Base-by-base conservation (phyloP, 1,140 invertebrate species). In the Zaprionus kolodkinae region DNA sequence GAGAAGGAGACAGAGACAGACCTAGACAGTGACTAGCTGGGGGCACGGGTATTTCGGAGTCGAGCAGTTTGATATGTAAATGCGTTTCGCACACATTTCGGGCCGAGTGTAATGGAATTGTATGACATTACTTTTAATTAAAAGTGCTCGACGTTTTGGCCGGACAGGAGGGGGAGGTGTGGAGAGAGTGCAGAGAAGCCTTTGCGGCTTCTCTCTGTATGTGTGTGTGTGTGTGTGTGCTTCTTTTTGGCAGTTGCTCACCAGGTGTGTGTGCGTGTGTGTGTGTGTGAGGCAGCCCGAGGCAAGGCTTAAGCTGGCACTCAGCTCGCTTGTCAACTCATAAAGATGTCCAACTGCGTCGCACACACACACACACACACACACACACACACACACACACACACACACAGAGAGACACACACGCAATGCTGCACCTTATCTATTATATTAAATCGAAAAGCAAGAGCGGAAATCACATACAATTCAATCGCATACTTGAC, bases 51-150 rank as follows among this genome's bases (percentile, higher is more conserved):
- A 62, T 45, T 66, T 55, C 40, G 71, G 45, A 45, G 76, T n/a
- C 69, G 72, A 38, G 45, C 70, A 78, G 76, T 76, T 69, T 83
- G 81, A 88, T 91, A 91, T 91, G 88, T 88, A 91, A 91, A 91
- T 91, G 84, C 91, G 79, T 85, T 76, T 79, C 79, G 75, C 79
- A 85, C 84, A 91, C 81, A 88, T 91, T 91, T 83, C 40, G 84
- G 84, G 77, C 71, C 80, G 78, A 85, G 74, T 76, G 74, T 91
- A 91, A 91, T 91, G 84, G 79, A 86, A 91, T 89, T 91, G 88
- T 91, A 81, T 91, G 89, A 91, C 89, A 91, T 91, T 91, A 91
- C 89, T 91, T 91, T 91, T 91, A 91, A 91, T 91, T 91, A 91
- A 91, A 91, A 83, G 89, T 83, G 89, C 79, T 91, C 85, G 91